Evolutionary conservation across 2,797 vertebrate genomes (phyloP), one percentile per base, ranked within the genome.

Genomic region (Enoplosus armatus): DNA sequence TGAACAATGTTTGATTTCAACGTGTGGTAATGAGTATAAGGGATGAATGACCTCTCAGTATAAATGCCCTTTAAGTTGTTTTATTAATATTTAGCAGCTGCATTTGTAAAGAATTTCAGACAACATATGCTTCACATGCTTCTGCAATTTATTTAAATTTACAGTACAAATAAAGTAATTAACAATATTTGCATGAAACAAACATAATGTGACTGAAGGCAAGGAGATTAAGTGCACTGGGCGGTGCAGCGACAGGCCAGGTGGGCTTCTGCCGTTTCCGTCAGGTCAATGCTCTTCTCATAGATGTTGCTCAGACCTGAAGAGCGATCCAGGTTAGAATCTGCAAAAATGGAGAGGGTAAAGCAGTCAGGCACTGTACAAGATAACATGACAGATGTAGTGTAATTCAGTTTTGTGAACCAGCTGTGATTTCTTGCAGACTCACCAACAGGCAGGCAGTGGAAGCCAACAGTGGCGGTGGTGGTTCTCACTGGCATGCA

Each of bases 391-490:
- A 24, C 3, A 33, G 10, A 26, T 35, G 2, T 31, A 0, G 5
- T 58, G 7, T 20, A 27, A 22, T 11, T 41, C 3, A 60, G 14
- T 41, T 39, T 60, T 72, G 29, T 65, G 8, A 66, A 39, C 3
- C 4, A 22, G 56, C 11, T 62, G 6, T 31, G 27, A 18, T 56
- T 82, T 72, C 27, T 53, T 73, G 60, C 18, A 61, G 43, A 90
- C 94, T 93, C 60, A 96, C 95, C 90, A 29, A 31, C 27, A 53
- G 95, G 89, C 45, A 95, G 6, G 63, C 95, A 96, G 88, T 95
- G 95, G 90, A 70, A 96, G 83, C 93, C 94, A 14, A 94, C 67
- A 4, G 45, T 89, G 77, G 93, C 85, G 0, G 76, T 18, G 48
- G 87, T 89, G 80, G 90, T 94, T 82, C 86, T 94, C 59, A 94